Base-by-base conservation (phyloP, 2,888 invertebrate genomes). In the Villa cingulata region DNA sequence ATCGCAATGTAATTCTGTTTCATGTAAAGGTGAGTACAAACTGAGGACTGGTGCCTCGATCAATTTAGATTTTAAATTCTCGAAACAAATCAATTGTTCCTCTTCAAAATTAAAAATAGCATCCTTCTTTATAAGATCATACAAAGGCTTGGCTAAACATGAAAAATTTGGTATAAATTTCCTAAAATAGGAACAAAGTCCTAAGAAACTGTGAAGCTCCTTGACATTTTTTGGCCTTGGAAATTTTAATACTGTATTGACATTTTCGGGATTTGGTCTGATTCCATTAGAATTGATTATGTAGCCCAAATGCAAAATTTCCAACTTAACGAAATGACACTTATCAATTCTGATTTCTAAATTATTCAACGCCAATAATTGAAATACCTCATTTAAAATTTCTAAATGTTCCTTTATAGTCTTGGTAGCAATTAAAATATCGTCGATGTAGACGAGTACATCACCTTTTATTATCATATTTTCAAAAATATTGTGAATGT, bases 381-480 rank as follows among this genome's bases (percentile, higher is more conserved):
- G 5, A 9, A 27, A 27, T 6, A 27, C 27, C n/a, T 27, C 9
- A 6, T 9, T 4, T 27, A 27, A 27, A 15, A 34, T 34, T 34
- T 34, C 34, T 4, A 51, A 41, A 48, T 53, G 51, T 39, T 52
- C 48, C 23, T 44, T 32, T 41, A 53, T 41, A 44, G 48, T 37
- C 18, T 46, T 43, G 12, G 48, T 48, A 16, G 48, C 45, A n/a
- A 54, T 45, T 37, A 56, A 29, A 12, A 57, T 48, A 43, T 57
- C 56, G 41, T 57, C 57, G 42, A 57, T 47, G 49, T 57, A 56
- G 17, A 55, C 49, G 2, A 41, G 2, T 27, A 52, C 41, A 36
- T 45, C 43, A 16, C 48, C 48, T 3, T 46, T 45, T 36, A 15
- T 12, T 37, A 53, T 44, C 10, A 45, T 45, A 19, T 45, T 37